Evolutionary conservation across 1,140 invertebrate genomes (phyloP), one percentile per base, ranked within the genome.

Genomic region (Amphibalanus amphitrite): DNA sequence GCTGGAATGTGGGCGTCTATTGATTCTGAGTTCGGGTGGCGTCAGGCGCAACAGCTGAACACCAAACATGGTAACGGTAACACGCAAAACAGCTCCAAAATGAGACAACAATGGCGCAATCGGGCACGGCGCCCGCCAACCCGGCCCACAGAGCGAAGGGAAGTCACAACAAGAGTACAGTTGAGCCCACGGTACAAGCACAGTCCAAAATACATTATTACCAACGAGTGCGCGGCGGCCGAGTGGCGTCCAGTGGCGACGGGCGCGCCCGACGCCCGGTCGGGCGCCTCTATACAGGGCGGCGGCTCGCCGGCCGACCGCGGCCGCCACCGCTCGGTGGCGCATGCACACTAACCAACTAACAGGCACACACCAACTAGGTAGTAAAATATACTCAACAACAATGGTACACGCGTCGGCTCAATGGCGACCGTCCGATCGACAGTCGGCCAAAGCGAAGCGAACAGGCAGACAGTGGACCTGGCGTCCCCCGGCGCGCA

Each of bases 311-410:
- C n/a, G 47, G 10, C 47, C 47, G 47, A 20, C 47, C 47, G 47
- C 13, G 13, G 47, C 10, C 33, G 33, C 33, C 33, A 15, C 33
- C 33, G 33, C 33, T 4, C 33, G 33, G 33, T 15, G 15, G 33
- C 33, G 33, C 33, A 38, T 15, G 33, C 47, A 59, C 47, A 59
- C 47, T 59, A 59, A 20, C 47, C 47, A 23, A 59, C 10, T 23
- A 59, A 59, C 47, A 59, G 10, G 47, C 47, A 59, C 47, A 59
- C 47, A 59, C 47, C 47, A 59, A 59, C 47, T 59, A 67, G 10
- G 28, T 67, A 67, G 65, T 26, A 67, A 67, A 67, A 67, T 67
- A 67, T 8, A 67, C n/a, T 67, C 65, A 67, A 67, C 65, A 28
- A 67, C 13, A 67, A 67, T 28, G n/a, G 65, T 28, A 67, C n/a